Percentiles rank a stretch among this genome's conserved stretches.
Evolutionary conservation across 2,888 invertebrate genomes (phyloP).

Genomic region (Arrhopalites spinosus): DNA sequence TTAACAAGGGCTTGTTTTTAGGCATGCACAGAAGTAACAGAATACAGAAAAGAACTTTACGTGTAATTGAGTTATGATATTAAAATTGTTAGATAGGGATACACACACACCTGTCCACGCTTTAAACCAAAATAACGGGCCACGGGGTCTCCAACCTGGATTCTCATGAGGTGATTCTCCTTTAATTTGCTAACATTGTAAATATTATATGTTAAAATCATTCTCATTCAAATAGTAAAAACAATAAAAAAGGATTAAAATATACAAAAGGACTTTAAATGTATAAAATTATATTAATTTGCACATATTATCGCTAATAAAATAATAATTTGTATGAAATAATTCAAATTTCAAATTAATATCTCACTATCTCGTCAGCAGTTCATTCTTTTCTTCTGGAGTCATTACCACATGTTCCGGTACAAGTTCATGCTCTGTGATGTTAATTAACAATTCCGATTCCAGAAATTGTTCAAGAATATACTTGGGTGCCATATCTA

Average conservation of each 20-base stretch:
- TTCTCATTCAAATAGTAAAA: background rate
- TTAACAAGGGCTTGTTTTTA: too few species aligned
- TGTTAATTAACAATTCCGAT: slow-evolving; percentile 94
- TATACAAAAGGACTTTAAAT: background rate
- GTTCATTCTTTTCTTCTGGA: slow-evolving; percentile 94
- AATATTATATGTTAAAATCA: background rate
- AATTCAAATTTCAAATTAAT: slow-evolving; percentile 4
- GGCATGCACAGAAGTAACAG: too few species aligned
- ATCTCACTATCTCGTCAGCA: slow-evolving; percentile 87
- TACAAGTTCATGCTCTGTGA: slow-evolving; percentile 96
- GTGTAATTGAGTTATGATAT: too few species aligned
- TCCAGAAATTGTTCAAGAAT: slow-evolving; percentile 94
- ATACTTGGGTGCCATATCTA: slow-evolving; percentile 99
- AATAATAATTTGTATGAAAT: background rate
- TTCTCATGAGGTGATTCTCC: slow-evolving; percentile 98
- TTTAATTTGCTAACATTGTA: slow-evolving; percentile 77
- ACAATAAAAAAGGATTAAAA: background rate
- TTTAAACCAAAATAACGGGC: slow-evolving; percentile 98
- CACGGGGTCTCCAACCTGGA: slow-evolving; percentile 98
- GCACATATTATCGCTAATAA: background rate
- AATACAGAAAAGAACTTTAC: too few species aligned
- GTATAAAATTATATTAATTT: background rate
- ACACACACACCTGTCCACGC: slow-evolving; percentile 81
- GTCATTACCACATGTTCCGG: slow-evolving; percentile 99
- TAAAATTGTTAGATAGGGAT: background rate